Percentiles rank a stretch among this genome's conserved stretches.
phyloP scores from a whole-genome alignment of 2,797 vertebrate genomes.

The Tadarida brasiliensis region DNA sequence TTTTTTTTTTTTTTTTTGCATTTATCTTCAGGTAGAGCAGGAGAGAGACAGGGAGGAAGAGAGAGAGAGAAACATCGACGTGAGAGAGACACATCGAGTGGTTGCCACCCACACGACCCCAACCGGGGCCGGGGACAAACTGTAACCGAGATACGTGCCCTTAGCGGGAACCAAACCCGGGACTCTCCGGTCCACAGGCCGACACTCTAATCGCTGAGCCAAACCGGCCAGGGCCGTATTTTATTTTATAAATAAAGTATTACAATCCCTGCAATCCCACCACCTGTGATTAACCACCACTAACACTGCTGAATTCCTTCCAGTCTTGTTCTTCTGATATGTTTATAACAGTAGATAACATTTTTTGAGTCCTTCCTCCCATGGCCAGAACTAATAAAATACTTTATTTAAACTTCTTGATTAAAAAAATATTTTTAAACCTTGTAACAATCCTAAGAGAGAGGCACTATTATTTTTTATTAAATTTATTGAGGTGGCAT shows the following conservation, averaged over 20 bases:
- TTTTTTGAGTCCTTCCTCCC: not conserved
- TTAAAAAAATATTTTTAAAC: not conserved
- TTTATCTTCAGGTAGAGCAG: no score
- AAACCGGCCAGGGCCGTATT: no score
- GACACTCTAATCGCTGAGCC: no score
- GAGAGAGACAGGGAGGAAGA: no score
- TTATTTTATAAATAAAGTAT: conserved; percentile 40
- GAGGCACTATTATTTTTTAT: not conserved
- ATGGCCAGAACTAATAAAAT: not conserved
- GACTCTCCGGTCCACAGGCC: no score
- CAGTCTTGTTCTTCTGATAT: not conserved
- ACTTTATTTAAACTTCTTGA: not conserved
- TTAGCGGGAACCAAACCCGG: no score
- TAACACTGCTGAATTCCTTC: not conserved
- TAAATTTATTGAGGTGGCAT: not conserved
- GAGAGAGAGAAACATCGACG: no score
- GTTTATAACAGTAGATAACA: not conserved
- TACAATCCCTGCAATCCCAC: not conserved
- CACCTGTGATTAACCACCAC: not conserved
- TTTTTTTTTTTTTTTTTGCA: no score
- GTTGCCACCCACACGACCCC: no score
- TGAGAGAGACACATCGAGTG: no score
- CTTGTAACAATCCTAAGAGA: not conserved
- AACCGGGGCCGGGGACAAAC: no score
- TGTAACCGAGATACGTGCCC: no score